Evolutionary conservation across 2,113 vertebrate species (phyloP).

Genomic region (Rhinopomastus cyanomelas): DNA sequence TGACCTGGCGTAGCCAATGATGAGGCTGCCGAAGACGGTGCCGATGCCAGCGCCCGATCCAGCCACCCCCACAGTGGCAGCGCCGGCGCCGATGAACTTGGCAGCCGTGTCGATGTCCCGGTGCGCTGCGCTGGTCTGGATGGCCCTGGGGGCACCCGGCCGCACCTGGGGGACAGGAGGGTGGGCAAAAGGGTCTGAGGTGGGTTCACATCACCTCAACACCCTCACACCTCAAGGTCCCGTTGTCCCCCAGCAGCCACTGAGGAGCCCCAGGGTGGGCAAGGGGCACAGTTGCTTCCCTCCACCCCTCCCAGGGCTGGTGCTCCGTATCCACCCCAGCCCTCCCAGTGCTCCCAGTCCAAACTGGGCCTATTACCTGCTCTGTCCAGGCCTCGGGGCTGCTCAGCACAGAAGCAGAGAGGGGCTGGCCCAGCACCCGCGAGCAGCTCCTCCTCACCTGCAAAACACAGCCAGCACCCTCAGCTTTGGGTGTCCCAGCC

Average conservation of each 20-base stretch:
- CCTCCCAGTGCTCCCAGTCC: neutral
- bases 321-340: neutral
- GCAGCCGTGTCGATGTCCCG: conserved; percentile 80
- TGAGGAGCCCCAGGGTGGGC: neutral
- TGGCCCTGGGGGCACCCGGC: neutral
- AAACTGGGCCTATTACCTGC: conserved; percentile 40
- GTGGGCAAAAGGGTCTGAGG: accelerated
- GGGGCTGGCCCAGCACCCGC: conserved; percentile 64
- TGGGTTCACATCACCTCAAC: too few species aligned
- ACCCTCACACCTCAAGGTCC: too few species aligned
- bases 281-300: neutral
- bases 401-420: conserved; percentile 60
- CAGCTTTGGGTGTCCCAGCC: neutral
- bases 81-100: conserved; percentile 80
- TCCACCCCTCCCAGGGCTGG: neutral
- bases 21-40: conserved; percentile 81
- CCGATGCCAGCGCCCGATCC: conserved; percentile 81
- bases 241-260: neutral
- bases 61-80: conserved; percentile 79
- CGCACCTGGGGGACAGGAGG: accelerated
- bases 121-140: conserved; percentile 67
- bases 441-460: conserved; percentile 70
- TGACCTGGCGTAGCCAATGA: conserved; percentile 82
- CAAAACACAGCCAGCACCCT: neutral
- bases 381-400: conserved; percentile 16